Base-by-base conservation (phyloP, 1,140 invertebrate species). In the Drosophila pachea region DNA sequence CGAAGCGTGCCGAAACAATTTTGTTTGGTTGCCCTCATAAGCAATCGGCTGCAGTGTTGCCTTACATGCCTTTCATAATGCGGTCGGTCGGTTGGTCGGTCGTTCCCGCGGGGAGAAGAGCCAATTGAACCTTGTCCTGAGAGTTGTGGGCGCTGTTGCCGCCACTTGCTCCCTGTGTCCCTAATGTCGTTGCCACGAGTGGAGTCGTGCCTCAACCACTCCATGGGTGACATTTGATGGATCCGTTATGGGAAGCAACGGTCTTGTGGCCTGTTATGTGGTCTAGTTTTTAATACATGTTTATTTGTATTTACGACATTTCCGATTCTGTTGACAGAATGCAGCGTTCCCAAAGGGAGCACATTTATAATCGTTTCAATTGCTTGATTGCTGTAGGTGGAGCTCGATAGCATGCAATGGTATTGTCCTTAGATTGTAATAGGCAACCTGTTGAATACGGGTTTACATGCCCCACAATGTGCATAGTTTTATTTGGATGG, bases 1-100 rank as follows among this genome's bases (percentile, higher is more conserved):
- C 79, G 79, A 64, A 79, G 79, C 81, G 74, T 86, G 81, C 59
- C 81, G 60, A 84, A 84, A 84, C 81, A 86, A 86, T 86, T 84
- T 84, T 76, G 68, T 86, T 81, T 74, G 62, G 56, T 67, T 79
- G 81, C 70, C 74, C 70, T 81, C 81, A 77, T 78, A 86, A 68
- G 68, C 63, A 66, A 67, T 66, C 63, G 63, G 49, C 33, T 54
- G 31, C 65, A 32, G 48, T 59, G 63, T 60, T 66, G 48, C 42
- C 35, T 53, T 47, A 61, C 68, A 86, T 50, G 66, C 36, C 22
- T 22, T 22, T 22, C 22, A 22, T 22, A 22, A 22, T 22, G 22
- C 22, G 22, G 22, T 22, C 22, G 22, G 22, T 22, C 22, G 22
- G 22, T 22, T 22, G 22, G 22, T 22, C 22, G 22, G 22, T 22